Evolutionary conservation across 2,797 vertebrate species (phyloP).

Genomic region (Neopelma chrysocephalum): DNA sequence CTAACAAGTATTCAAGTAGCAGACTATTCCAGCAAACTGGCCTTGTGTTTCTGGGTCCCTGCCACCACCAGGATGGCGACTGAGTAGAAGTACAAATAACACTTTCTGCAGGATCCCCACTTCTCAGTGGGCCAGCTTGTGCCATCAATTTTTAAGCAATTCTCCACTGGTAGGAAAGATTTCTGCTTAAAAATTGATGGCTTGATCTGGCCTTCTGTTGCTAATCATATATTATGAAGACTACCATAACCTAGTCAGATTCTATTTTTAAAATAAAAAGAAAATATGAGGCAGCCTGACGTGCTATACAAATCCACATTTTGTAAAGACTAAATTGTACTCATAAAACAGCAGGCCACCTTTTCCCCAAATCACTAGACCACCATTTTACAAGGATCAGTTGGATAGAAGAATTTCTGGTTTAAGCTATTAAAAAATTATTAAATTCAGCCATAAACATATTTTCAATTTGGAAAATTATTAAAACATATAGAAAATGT

Average conservation of each 20-base stretch:
- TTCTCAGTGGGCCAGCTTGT: slow-evolving; percentile 29
- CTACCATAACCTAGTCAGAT: not conserved
- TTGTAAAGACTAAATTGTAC: not conserved
- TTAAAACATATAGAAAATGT: not conserved
- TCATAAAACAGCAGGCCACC: not conserved
- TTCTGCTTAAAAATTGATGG: slow-evolving; percentile 55
- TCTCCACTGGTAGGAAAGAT: not conserved
- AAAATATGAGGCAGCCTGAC: not conserved
- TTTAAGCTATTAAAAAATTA: not conserved
- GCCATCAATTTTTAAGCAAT: slow-evolving; percentile 57
- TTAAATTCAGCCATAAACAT: not conserved
- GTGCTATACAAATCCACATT: not conserved
- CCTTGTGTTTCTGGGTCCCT: not conserved
- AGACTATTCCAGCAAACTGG: not conserved
- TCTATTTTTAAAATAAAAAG: not conserved
- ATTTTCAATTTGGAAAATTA: not conserved
- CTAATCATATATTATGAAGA: slow-evolving; percentile 12
- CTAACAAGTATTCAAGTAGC: not conserved
- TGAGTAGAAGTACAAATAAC: not conserved
- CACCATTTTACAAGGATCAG: not conserved
- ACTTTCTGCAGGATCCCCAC: not conserved
- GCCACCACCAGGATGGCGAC: not conserved
- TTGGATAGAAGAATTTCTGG: not conserved
- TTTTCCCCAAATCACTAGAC: not conserved
- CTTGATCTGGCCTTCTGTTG: slow-evolving; percentile 19